These are phyloP conservation scores for Drosophila saltans DNA, from an alignment of 1,140 invertebrate genomes.

Conservation along the genomic window DNA sequence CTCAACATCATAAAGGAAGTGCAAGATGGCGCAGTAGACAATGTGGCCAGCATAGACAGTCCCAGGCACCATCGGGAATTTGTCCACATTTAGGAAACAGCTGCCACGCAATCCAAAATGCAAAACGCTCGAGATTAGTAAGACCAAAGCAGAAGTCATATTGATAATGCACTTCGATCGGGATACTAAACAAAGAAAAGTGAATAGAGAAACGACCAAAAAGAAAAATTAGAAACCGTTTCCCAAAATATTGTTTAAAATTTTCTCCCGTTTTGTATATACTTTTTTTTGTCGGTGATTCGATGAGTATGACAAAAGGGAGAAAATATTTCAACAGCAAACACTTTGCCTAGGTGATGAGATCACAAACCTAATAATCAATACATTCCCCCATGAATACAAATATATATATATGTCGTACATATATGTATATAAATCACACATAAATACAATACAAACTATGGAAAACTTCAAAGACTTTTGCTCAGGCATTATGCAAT, in stretches of 20 bases:
- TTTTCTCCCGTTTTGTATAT: too few relatives aligned
- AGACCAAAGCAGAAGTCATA: slow-evolving; percentile 38
- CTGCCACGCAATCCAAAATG: slow-evolving; percentile 33
- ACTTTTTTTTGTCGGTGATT: too few relatives aligned
- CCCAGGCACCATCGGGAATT: slow-evolving; percentile 22
- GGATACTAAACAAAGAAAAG: too few relatives aligned
- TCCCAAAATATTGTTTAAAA: too few relatives aligned
- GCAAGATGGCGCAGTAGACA: slow-evolving; percentile 39
- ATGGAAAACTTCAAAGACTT: neutral
- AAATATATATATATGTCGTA: too few relatives aligned
- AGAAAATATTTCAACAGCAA: neutral
- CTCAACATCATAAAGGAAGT: slow-evolving; percentile 39
- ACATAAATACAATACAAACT: neutral
- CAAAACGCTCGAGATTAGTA: slow-evolving; percentile 29
- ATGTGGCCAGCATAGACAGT: slow-evolving; percentile 28
- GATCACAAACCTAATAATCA: neutral
- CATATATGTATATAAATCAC: too few relatives aligned
- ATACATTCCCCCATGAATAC: too few relatives aligned
- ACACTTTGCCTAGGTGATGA: neutral
- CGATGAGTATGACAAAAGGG: neutral
- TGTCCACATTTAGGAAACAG: slow-evolving; percentile 27
- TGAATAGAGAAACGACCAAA: neutral
- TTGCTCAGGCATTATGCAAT: neutral
- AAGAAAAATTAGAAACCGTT: neutral
- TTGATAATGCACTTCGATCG: neutral